These are phyloP conservation scores for Archocentrus centrarchus DNA, from an alignment of 2,113 vertebrate genomes.

Conservation along the genomic window DNA sequence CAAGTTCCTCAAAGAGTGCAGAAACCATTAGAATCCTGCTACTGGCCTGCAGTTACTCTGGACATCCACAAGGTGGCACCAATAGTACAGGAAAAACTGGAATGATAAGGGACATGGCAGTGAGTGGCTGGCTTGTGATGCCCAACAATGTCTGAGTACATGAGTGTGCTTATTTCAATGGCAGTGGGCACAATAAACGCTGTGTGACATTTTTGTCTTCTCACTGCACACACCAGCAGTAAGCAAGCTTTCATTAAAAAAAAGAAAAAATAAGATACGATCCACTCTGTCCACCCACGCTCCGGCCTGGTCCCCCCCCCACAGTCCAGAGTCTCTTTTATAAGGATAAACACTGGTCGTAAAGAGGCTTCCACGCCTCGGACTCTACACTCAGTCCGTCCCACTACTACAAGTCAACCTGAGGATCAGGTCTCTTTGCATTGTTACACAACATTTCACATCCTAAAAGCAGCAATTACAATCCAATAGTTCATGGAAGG, in stretches of 20 bases:
- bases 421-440: slow-evolving; percentile 78
- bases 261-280: background rate
- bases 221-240: slow-evolving; percentile 24
- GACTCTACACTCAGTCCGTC: slow-evolving; percentile 8
- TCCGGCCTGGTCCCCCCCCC: slow-evolving; percentile 1
- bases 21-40: slow-evolving; percentile 77
- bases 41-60: slow-evolving; percentile 71
- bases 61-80: slow-evolving; percentile 65
- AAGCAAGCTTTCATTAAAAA: background rate
- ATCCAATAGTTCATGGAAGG: slow-evolving; percentile 68
- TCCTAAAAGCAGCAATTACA: slow-evolving; percentile 81
- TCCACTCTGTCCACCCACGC: slow-evolving; percentile 30
- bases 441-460: slow-evolving; percentile 79
- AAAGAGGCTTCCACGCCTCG: slow-evolving; percentile 75
- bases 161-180: slow-evolving; percentile 37
- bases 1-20: slow-evolving; percentile 45
- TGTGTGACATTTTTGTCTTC: slow-evolving; percentile 29
- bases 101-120: slow-evolving; percentile 65
- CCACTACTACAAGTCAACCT: slow-evolving; percentile 25
- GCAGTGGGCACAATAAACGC: slow-evolving; percentile 39
- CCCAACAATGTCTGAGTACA: slow-evolving; percentile 30
- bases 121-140: slow-evolving; percentile 67
- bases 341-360: slow-evolving; percentile 46
- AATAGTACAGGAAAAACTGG: slow-evolving; percentile 34
- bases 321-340: slow-evolving; percentile 8